Conservation (phyloP, 2,888 invertebrate genomes). For the Agrotis segetum region DNA sequence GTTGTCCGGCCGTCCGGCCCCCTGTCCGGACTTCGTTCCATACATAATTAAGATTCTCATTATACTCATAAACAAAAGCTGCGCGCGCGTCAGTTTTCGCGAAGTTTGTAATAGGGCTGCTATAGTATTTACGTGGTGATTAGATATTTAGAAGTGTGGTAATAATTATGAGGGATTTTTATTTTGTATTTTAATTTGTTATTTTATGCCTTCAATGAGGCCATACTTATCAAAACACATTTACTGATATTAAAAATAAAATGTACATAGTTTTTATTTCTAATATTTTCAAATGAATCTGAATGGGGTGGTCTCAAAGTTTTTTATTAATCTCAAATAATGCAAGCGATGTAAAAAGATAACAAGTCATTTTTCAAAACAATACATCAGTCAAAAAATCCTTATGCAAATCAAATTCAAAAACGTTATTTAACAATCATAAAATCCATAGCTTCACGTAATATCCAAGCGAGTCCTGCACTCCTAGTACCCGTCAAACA, state of each 20-base stretch:
- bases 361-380: neutral
- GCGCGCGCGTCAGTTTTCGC: slow-evolving; percentile 73
- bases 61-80: slow-evolving; percentile 76
- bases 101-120: slow-evolving; percentile 46
- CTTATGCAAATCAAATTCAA: slow-evolving; percentile 36
- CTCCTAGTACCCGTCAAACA: slow-evolving; percentile 59
- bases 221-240: too few relatives aligned
- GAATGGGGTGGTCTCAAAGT: too few relatives aligned
- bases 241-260: too few relatives aligned
- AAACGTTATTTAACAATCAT: slow-evolving; percentile 46
- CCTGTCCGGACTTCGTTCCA: slow-evolving; percentile 19
- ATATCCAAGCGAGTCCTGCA: slow-evolving; percentile 45
- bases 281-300: too few relatives aligned
- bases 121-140: slow-evolving; percentile 5
- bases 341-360: neutral
- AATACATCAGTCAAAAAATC: slow-evolving; percentile 8
- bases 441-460: slow-evolving; percentile 53
- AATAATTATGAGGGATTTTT: neutral
- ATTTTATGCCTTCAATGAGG: neutral
- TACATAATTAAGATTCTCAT: slow-evolving; percentile 72
- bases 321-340: too few relatives aligned
- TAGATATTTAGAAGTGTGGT: neutral
- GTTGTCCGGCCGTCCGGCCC: slow-evolving; percentile 10
- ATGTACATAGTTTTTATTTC: too few relatives aligned
- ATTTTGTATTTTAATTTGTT: neutral